These are phyloP conservation scores for Argyresthia goedartella DNA, from an alignment of 2,888 invertebrate species.

Conservation along the genomic window DNA sequence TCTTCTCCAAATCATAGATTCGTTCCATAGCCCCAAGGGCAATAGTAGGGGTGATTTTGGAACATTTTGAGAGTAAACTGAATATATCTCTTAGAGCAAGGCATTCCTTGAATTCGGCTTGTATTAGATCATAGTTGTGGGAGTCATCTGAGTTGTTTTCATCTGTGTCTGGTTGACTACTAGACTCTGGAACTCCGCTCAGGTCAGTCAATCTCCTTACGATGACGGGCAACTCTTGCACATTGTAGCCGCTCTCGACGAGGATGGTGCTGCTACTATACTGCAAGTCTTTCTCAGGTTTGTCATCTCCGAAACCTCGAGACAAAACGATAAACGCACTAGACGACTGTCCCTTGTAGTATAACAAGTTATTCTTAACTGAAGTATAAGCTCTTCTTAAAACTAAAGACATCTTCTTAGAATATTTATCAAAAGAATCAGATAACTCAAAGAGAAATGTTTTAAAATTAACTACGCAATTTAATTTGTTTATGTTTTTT, in stretches of 20 bases:
- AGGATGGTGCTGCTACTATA: slow-evolving; percentile 65
- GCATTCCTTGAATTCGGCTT: slow-evolving; percentile 58
- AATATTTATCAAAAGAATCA: not conserved
- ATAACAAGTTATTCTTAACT: no score
- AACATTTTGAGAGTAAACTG: slow-evolving; percentile 56
- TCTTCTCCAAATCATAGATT: slow-evolving; percentile 52
- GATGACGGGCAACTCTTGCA: slow-evolving; percentile 77
- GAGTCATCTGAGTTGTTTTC: slow-evolving; percentile 29
- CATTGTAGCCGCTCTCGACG: slow-evolving; percentile 75
- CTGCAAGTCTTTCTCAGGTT: slow-evolving; percentile 23
- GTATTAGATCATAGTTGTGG: slow-evolving; percentile 45
- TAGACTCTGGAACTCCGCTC: slow-evolving; percentile 25
- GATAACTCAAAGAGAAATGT: not conserved
- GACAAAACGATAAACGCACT: not conserved
- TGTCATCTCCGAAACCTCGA: not conserved
- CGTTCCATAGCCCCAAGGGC: slow-evolving; percentile 62
- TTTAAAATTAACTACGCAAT: not conserved
- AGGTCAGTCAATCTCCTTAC: slow-evolving; percentile 65
- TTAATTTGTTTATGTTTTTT: not conserved
- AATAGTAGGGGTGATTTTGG: slow-evolving; percentile 61
- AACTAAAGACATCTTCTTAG: slow-evolving; percentile 33
- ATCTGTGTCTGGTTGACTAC: slow-evolving; percentile 20
- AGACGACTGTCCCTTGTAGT: slow-evolving; percentile 11
- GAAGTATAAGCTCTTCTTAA: slow-evolving; percentile 25
- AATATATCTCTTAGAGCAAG: slow-evolving; percentile 53